These are phyloP conservation scores for Nyctereutes procyonoides DNA, from an alignment of 2,113 vertebrate genomes.

Conservation along the genomic window DNA sequence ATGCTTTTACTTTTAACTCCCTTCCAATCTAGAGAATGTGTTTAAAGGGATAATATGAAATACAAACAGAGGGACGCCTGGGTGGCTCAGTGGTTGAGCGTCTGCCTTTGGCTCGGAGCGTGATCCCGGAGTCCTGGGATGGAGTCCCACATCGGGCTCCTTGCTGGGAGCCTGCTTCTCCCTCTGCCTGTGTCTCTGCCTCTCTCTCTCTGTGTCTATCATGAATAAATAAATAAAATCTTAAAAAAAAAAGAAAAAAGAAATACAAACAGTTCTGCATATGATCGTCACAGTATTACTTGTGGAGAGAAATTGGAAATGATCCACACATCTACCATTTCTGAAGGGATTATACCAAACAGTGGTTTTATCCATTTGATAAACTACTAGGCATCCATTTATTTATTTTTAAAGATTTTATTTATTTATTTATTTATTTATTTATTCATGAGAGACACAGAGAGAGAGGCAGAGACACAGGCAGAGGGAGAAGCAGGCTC, in stretches of 20 bases:
- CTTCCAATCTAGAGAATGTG: not conserved
- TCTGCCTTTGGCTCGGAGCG: no score
- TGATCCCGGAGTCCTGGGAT: no score
- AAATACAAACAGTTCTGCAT: not conserved
- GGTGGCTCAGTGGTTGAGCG: no score
- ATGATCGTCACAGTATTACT: not conserved
- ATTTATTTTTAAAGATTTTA: not conserved
- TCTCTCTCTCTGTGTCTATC: no score
- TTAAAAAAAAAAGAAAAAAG: not conserved
- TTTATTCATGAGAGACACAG: no score
- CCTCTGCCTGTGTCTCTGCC: no score
- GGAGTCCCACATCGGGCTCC: no score
- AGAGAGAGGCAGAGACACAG: no score
- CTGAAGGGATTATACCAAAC: not conserved
- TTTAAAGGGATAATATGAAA: conserved; percentile 22
- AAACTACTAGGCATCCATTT: not conserved
- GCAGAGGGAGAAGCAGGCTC: no score
- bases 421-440: no score
- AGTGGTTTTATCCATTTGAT: not conserved
- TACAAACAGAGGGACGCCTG: not conserved
- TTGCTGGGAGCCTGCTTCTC: no score
- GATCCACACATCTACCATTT: not conserved
- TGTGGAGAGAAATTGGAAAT: not conserved
- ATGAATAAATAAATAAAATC: no score
- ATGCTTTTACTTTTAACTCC: not conserved